Conservation (phyloP, 2,888 invertebrate species). For the Actias luna region DNA sequence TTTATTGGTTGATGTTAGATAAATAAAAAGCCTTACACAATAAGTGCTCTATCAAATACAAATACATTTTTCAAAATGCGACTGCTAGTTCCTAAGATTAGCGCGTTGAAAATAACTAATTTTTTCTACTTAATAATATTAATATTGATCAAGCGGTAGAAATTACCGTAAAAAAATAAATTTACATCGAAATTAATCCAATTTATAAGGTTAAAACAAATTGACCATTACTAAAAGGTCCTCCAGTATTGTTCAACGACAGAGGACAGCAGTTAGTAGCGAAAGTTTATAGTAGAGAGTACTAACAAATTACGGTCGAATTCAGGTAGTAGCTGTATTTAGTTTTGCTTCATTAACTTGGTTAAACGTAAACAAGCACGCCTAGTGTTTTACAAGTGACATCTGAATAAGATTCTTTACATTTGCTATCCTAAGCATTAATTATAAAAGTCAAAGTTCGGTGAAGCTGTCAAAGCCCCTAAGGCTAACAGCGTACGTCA, state of each 20-base stretch:
- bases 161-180: not conserved
- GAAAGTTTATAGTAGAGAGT: not conserved
- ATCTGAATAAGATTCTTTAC: not conserved
- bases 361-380: not conserved
- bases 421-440: not conserved
- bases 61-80: too few species aligned
- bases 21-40: too few species aligned
- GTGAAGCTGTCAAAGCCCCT: too few species aligned
- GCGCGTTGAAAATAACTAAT: too few species aligned
- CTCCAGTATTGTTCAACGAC: not conserved
- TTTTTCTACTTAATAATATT: not conserved
- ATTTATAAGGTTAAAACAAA: not conserved
- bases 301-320: constrained; percentile 4
- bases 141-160: not conserved
- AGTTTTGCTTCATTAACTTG: constrained; percentile 1
- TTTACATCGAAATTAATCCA: not conserved
- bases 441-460: too few species aligned
- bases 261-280: not conserved
- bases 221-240: not conserved
- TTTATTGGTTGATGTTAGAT: too few species aligned
- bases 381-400: not conserved
- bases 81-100: too few species aligned
- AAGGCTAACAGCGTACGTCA: too few species aligned
- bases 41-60: too few species aligned
- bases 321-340: constrained; percentile 6